These are phyloP conservation scores for Meghimatium bilineatum DNA, from an alignment of 2,888 invertebrate species.

Conservation along the genomic window DNA sequence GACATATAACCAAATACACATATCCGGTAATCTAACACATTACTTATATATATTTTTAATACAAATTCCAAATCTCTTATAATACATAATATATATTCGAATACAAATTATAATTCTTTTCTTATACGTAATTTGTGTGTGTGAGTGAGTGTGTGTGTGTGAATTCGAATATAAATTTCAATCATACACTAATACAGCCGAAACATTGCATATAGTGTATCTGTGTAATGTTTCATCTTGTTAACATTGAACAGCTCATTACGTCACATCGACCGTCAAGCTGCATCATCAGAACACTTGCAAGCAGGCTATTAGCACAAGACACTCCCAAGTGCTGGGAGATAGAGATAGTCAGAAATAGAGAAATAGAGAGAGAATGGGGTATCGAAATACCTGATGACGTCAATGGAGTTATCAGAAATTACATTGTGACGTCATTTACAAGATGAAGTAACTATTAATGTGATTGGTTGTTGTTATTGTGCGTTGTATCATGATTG, in stretches of 20 bases:
- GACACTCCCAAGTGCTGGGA: neutral
- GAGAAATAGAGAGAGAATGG: neutral
- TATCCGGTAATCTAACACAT: too few relatives aligned
- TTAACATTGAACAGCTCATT: neutral
- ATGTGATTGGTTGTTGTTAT: neutral
- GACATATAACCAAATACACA: too few relatives aligned
- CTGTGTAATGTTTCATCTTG: too few relatives aligned
- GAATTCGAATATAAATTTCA: too few relatives aligned
- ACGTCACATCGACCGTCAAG: neutral
- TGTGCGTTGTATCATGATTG: neutral
- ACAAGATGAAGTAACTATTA: neutral
- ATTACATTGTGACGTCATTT: neutral
- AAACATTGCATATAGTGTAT: too few relatives aligned
- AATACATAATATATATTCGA: too few relatives aligned
- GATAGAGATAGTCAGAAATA: neutral
- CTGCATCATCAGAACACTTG: neutral
- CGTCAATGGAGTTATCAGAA: constrained; percentile 12
- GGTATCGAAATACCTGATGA: neutral
- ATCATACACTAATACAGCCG: too few relatives aligned
- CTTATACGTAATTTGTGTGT: too few relatives aligned
- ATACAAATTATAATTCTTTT: too few relatives aligned
- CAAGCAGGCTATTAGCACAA: neutral
- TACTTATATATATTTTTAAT: too few relatives aligned
- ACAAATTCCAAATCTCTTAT: too few relatives aligned
- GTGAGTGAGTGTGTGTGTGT: too few relatives aligned